Evolutionary conservation across 2,797 vertebrate genomes (phyloP).

Genomic region (Zalophus californianus): DNA sequence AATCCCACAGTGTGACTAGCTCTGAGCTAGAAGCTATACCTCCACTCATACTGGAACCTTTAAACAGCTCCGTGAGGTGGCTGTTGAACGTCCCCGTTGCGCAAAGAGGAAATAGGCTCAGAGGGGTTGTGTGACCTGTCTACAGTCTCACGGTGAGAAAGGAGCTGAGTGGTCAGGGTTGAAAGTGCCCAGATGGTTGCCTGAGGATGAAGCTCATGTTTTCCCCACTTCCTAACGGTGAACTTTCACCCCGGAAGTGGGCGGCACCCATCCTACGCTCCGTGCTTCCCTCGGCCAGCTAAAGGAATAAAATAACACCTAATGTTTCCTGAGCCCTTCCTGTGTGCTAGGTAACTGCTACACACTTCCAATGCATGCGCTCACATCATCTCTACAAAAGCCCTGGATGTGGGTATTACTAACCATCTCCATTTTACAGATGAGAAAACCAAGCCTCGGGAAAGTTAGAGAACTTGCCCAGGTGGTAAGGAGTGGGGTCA

Average conservation of each 20-base stretch:
- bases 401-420: not conserved
- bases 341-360: too few relatives aligned
- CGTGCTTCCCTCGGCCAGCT: not conserved
- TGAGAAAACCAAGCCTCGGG: not conserved
- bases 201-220: not conserved
- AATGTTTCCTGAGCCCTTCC: not conserved
- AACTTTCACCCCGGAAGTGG: not conserved
- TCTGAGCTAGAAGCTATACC: not conserved
- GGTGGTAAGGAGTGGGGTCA: not conserved
- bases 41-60: not conserved
- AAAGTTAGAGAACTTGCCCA: not conserved
- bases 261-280: not conserved
- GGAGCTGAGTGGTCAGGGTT: not conserved
- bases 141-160: not conserved
- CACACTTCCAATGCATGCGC: too few relatives aligned
- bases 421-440: not conserved
- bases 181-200: not conserved
- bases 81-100: too few relatives aligned
- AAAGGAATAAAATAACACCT: not conserved
- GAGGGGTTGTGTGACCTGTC: not conserved
- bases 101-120: not conserved
- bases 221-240: not conserved
- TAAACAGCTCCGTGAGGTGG: not conserved
- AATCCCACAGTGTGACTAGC: not conserved
- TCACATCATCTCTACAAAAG: not conserved